phyloP scores from a whole-genome alignment of 2,888 invertebrate species.

The Euphydryas editha region DNA sequence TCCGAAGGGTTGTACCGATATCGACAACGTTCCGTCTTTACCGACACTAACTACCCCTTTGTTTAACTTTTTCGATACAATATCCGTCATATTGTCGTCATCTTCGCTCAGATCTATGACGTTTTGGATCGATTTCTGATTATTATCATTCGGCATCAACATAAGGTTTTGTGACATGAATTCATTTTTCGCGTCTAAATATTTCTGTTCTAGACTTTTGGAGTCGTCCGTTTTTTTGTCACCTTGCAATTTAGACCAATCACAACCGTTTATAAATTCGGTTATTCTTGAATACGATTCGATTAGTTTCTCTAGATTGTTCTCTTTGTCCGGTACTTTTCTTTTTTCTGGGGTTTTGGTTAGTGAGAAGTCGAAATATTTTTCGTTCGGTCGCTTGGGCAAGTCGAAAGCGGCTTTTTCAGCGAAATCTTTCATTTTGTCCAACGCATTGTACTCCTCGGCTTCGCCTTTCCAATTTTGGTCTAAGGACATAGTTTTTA shows the following conservation, averaged over 20 bases:
- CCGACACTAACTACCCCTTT: constrained; percentile 72
- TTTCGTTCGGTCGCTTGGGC: constrained; percentile 67
- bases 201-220: constrained; percentile 71
- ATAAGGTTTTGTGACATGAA: constrained; percentile 77
- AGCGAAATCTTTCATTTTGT: constrained; percentile 81
- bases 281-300: constrained; percentile 77
- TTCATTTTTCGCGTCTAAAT: constrained; percentile 77
- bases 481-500: constrained; percentile 66
- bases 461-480: constrained; percentile 66
- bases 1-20: constrained; percentile 67
- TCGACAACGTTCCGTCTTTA: constrained; percentile 75
- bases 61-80: constrained; percentile 65
- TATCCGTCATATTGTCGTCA: constrained; percentile 64
- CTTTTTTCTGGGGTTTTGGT: constrained; percentile 58
- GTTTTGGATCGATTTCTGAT: constrained; percentile 61
- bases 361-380: constrained; percentile 62
- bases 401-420: constrained; percentile 78
- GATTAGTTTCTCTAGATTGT: constrained; percentile 71
- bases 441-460: constrained; percentile 77
- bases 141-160: constrained; percentile 71
- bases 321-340: constrained; percentile 63
- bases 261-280: constrained; percentile 79
- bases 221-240: constrained; percentile 66
- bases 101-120: constrained; percentile 75
- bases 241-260: constrained; percentile 70